Evolutionary conservation across 2,113 vertebrate species (phyloP).

Genomic region (Arenaria interpres): DNA sequence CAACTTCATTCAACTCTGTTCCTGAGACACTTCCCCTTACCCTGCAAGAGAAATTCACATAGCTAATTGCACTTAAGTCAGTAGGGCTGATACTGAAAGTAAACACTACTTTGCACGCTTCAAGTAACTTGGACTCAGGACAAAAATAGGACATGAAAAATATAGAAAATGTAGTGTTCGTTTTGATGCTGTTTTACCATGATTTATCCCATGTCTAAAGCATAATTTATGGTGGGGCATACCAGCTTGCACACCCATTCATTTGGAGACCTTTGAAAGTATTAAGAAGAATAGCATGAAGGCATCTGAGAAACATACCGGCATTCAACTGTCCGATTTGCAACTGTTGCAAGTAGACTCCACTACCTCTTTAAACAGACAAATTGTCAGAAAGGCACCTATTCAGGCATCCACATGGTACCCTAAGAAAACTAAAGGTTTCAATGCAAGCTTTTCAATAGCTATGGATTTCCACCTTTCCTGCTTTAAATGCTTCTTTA

Average conservation of each 20-base stretch:
- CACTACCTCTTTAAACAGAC: not conserved
- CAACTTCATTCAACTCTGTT: not conserved
- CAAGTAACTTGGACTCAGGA: not conserved
- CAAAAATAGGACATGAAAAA: not conserved
- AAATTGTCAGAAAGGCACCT: not conserved
- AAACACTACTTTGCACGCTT: not conserved
- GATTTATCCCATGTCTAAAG: not conserved
- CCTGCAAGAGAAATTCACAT: not conserved
- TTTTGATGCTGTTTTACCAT: not conserved
- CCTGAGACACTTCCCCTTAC: not conserved
- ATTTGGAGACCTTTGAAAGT: not conserved
- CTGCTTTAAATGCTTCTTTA: not conserved
- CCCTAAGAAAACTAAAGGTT: not conserved
- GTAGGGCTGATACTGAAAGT: not conserved
- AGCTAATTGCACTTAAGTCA: not conserved
- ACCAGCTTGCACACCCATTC: not conserved
- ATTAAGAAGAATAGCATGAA: not conserved
- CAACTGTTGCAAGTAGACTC: not conserved
- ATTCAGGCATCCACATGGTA: not conserved
- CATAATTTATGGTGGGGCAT: not conserved
- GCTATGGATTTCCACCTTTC: not conserved
- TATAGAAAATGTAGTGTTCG: not conserved
- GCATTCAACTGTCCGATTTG: not conserved
- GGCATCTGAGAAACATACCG: not conserved
- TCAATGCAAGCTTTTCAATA: not conserved